phyloP scores from a whole-genome alignment of 2,113 vertebrate genomes.

The Nerophis ophidion region DNA sequence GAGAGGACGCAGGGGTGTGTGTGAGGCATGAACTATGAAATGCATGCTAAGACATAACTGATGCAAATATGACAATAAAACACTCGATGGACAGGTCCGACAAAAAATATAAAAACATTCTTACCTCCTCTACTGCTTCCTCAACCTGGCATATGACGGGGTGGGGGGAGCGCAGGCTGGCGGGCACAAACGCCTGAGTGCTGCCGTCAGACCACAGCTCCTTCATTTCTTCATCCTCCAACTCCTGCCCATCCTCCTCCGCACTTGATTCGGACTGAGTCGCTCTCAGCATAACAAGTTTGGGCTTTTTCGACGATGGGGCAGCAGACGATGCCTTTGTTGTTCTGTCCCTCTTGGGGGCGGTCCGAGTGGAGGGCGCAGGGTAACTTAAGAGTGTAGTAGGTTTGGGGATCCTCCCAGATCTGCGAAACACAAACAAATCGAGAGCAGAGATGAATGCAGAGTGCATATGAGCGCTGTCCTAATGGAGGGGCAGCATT shows the following conservation, averaged over 20 bases:
- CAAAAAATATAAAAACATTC: background rate
- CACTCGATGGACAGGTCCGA: background rate
- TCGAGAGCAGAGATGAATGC: background rate
- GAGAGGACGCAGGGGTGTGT: constrained; percentile 23
- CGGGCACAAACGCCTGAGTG: constrained; percentile 81
- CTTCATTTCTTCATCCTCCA: constrained; percentile 14
- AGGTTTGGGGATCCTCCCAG: constrained; percentile 69
- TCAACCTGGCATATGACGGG: constrained; percentile 76
- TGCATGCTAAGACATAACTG: constrained; percentile 42
- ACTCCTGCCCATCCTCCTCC: constrained; percentile 58
- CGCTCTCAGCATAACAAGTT: constrained; percentile 80
- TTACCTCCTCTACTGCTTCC: constrained; percentile 90
- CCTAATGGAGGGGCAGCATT: too few species aligned
- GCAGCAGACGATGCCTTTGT: constrained; percentile 45
- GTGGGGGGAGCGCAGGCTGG: constrained; percentile 77
- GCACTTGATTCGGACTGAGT: constrained; percentile 76
- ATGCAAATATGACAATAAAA: constrained; percentile 19
- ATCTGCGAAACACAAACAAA: constrained; percentile 38
- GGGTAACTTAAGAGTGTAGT: constrained; percentile 57
- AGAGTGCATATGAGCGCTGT: too few species aligned
- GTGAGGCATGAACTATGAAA: constrained; percentile 39
- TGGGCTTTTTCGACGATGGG: constrained; percentile 62
- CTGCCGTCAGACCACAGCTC: constrained; percentile 59
- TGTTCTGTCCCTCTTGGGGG: constrained; percentile 57
- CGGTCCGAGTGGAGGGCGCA: constrained; percentile 21